These are phyloP conservation scores for Pogonocherus hispidulus DNA, from an alignment of 2,888 invertebrate species.

Conservation along the genomic window DNA sequence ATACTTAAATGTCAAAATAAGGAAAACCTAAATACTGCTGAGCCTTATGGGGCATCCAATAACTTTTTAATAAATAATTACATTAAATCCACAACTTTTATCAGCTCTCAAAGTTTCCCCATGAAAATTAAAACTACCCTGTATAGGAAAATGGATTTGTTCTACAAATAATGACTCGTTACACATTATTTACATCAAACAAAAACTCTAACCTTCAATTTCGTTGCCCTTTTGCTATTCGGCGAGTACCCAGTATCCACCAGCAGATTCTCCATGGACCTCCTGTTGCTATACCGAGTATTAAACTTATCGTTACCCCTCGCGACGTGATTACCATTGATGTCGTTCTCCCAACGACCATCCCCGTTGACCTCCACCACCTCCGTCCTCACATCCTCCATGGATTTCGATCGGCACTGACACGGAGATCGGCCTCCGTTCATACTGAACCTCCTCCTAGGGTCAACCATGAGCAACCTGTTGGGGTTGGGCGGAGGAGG, in stretches of 20 bases:
- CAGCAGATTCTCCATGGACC: constrained; percentile 80
- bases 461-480: constrained; percentile 63
- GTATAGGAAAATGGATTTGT: too few species aligned
- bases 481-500: constrained; percentile 72
- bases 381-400: constrained; percentile 80
- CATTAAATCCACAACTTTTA: too few species aligned
- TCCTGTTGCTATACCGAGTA: constrained; percentile 70
- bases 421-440: constrained; percentile 64
- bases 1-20: too few species aligned
- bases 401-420: constrained; percentile 74
- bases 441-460: constrained; percentile 54
- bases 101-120: too few species aligned
- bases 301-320: constrained; percentile 54
- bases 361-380: constrained; percentile 63
- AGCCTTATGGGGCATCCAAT: too few species aligned
- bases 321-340: constrained; percentile 75
- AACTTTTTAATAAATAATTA: too few species aligned
- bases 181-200: too few species aligned
- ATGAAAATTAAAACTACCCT: too few species aligned
- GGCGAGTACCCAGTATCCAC: constrained; percentile 72
- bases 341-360: constrained; percentile 75
- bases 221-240: constrained; percentile 63
- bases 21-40: too few species aligned
- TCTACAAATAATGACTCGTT: too few species aligned
- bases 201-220: constrained; percentile 70